These are phyloP conservation scores for Ahaetulla prasina DNA, from an alignment of 2,113 vertebrate species.

Conservation along the genomic window DNA sequence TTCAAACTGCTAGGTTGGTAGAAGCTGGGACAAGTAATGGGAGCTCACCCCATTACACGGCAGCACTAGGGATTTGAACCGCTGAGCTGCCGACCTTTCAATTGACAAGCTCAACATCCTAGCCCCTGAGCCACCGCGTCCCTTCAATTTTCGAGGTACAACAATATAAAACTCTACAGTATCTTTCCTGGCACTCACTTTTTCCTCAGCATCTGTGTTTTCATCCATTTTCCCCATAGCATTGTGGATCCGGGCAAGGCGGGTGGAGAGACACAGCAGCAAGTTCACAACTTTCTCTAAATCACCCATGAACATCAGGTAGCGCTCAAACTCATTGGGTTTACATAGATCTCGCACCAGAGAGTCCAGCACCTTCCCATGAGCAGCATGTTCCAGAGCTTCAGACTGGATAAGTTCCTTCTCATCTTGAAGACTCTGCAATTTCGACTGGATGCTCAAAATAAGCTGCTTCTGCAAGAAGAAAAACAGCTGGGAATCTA, in stretches of 20 bases:
- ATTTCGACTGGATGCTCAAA: conserved; percentile 61
- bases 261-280: conserved; percentile 84
- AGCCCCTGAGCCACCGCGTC: too few species aligned
- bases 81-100: too few species aligned
- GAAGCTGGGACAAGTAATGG: too few species aligned
- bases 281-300: conserved; percentile 90
- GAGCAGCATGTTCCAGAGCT: conserved; percentile 54
- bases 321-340: conserved; percentile 80
- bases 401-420: conserved; percentile 63
- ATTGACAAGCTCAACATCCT: too few species aligned
- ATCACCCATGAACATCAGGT: conserved; percentile 84
- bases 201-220: conserved; percentile 80
- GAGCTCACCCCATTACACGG: too few species aligned
- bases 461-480: conserved; percentile 73
- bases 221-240: conserved; percentile 77
- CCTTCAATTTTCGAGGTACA: too few species aligned
- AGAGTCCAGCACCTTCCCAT: conserved; percentile 61
- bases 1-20: too few species aligned
- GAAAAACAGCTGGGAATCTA: not conserved
- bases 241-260: conserved; percentile 82
- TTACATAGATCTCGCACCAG: conserved; percentile 69
- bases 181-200: conserved; percentile 64
- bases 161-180: not conserved
- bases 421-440: conserved; percentile 64
- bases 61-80: too few species aligned